phyloP scores from a whole-genome alignment of 2,797 vertebrate species.

The Buphagus erythrorhynchus region DNA sequence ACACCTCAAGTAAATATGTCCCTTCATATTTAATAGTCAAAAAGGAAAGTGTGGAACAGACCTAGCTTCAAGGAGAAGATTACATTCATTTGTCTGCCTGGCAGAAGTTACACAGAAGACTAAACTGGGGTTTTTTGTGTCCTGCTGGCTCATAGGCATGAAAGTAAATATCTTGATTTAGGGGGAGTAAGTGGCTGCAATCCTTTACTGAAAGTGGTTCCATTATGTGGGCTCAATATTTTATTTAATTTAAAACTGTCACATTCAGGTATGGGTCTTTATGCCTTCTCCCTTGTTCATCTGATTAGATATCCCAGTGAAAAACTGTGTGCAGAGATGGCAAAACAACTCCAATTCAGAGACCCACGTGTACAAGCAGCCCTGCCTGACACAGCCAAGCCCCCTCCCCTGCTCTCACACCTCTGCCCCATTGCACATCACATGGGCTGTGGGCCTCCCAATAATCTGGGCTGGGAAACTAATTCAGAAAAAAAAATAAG shows the following conservation, averaged over 20 bases:
- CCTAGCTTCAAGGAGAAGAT: not conserved
- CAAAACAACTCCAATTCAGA: not conserved
- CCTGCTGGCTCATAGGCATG: not conserved
- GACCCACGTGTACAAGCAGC: accelerated
- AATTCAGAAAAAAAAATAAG: not conserved
- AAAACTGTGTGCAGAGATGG: not conserved
- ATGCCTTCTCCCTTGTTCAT: not conserved
- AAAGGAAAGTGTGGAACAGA: not conserved
- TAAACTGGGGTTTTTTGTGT: not conserved
- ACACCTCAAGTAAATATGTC: not conserved
- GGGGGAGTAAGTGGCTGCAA: not conserved
- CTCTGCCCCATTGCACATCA: accelerated
- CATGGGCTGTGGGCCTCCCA: not conserved
- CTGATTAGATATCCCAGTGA: not conserved
- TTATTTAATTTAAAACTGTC: not conserved
- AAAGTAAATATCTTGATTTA: not conserved
- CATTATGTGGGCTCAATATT: not conserved
- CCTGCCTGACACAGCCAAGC: not conserved
- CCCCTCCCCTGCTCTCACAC: not conserved
- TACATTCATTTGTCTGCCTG: not conserved
- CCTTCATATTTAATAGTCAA: not conserved
- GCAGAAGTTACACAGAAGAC: not conserved
- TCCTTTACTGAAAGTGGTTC: not conserved
- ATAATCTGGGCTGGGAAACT: not conserved
- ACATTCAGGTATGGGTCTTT: not conserved